Evolutionary conservation across 2,888 invertebrate species (phyloP), one percentile per base, ranked within the genome.

Genomic region (Conchocele bisecta): DNA sequence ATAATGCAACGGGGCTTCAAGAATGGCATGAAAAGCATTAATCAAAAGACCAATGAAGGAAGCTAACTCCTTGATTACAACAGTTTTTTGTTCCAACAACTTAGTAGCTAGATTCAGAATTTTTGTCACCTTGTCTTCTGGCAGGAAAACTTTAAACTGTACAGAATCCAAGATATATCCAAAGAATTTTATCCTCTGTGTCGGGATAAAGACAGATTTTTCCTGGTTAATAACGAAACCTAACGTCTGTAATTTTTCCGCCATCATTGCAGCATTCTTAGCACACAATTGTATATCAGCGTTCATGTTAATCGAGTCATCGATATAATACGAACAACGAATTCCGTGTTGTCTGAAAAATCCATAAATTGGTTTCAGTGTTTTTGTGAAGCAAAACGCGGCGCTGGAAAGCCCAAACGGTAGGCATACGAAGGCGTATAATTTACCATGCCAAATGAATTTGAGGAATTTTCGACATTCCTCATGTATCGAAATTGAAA

Each of bases 261-360:
- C 44, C 39, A 72, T 48, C n/a, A 48, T 26, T 11, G 20, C 4
- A 29, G 65, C 57, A 31, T 67, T 53, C 7, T 50, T n/a, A 51
- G 15, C 31, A 37, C 64, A 67, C n/a, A n/a, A n/a, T n/a, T n/a
- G n/a, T n/a, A n/a, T n/a, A n/a, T n/a, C n/a, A n/a, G n/a, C n/a
- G n/a, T n/a, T n/a, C n/a, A n/a, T n/a, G n/a, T n/a, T n/a, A n/a
- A n/a, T n/a, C n/a, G n/a, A n/a, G n/a, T n/a, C n/a, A n/a, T n/a
- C 72, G 17, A 76, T 69, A 24, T 73, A 76, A 50, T 70, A 68
- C 39, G 37, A 53, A 53, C 70, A 70, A 24, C 73, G 17, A n/a
- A 73, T 65, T 7, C 60, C 66, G 26, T 44, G 28, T 31, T 31
- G 33, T 41, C 73, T 58, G 22, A 70, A 70, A 29, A 28, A 42